phyloP scores from a whole-genome alignment of 2,888 invertebrate genomes.

The Pandemis cinnamomeana region DNA sequence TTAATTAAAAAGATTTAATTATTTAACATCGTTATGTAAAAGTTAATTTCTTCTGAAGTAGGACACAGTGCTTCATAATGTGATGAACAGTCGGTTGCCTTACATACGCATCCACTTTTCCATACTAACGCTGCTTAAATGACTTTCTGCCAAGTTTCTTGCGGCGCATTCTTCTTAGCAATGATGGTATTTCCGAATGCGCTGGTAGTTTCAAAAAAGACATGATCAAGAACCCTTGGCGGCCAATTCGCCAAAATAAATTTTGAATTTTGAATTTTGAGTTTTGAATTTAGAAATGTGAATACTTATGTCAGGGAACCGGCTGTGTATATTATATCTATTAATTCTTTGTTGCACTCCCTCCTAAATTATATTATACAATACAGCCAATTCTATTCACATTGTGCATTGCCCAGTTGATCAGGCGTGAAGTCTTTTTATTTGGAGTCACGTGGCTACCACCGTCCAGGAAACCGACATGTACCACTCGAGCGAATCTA shows the following conservation, averaged over 20 bases:
- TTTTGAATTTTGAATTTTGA: too few species aligned
- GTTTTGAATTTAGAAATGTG: too few species aligned
- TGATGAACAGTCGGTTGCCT: too few species aligned
- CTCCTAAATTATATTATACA: slow-evolving; percentile 72
- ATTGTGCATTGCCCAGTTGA: slow-evolving; percentile 71
- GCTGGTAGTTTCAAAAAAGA: too few species aligned
- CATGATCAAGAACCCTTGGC: too few species aligned
- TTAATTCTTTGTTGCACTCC: slow-evolving; percentile 47
- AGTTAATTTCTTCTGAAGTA: neutral
- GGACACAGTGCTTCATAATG: neutral
- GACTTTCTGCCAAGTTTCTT: too few species aligned
- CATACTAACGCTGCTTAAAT: too few species aligned
- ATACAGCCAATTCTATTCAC: slow-evolving; percentile 81
- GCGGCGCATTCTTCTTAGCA: too few species aligned
- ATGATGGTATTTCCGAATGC: too few species aligned
- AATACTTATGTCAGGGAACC: too few species aligned
- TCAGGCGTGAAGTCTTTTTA: slow-evolving; percentile 83
- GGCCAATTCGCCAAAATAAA: too few species aligned
- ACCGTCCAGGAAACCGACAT: slow-evolving; percentile 77
- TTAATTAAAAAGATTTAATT: slow-evolving; percentile 4
- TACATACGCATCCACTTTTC: too few species aligned
- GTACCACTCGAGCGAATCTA: slow-evolving; percentile 79
- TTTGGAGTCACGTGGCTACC: slow-evolving; percentile 79
- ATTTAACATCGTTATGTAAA: slow-evolving; percentile 9
- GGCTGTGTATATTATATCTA: neutral